These are phyloP conservation scores for Neosilurus hyrtlii DNA, from an alignment of 2,797 vertebrate genomes.

Conservation along the genomic window DNA sequence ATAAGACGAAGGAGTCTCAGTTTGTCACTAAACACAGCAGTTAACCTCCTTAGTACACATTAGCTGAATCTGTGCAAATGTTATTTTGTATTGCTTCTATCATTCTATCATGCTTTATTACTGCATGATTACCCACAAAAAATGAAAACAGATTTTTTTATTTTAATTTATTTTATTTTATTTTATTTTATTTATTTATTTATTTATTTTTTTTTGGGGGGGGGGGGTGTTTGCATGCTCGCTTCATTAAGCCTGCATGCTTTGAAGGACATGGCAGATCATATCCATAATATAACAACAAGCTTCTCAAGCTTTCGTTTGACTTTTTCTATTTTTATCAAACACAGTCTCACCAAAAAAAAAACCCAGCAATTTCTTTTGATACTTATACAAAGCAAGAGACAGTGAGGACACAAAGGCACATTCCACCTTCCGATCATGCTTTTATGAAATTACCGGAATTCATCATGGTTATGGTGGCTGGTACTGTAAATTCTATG, in stretches of 20 bases:
- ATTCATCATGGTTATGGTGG: not conserved
- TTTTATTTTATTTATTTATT: slow-evolving; percentile 21
- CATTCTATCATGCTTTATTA: slow-evolving; percentile 68
- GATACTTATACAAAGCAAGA: not conserved
- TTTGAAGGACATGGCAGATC: slow-evolving; percentile 59
- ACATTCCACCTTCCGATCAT: not conserved
- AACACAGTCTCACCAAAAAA: not conserved
- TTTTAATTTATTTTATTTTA: slow-evolving; percentile 49
- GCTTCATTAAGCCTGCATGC: slow-evolving; percentile 71
- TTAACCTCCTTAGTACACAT: slow-evolving; percentile 73
- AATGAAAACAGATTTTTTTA: slow-evolving; percentile 64
- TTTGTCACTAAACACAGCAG: slow-evolving; percentile 72
- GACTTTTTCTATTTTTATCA: slow-evolving; percentile 56
- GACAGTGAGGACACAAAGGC: not conserved
- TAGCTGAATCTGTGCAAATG: slow-evolving; percentile 69
- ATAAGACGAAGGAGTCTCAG: slow-evolving; percentile 66
- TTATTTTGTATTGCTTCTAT: slow-evolving; percentile 70
- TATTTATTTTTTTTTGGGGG: not conserved
- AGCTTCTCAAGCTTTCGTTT: slow-evolving; percentile 51
- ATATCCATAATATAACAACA: slow-evolving; percentile 60
- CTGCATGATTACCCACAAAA: slow-evolving; percentile 63
- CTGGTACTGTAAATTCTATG: not conserved
- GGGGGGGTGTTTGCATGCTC: slow-evolving; percentile 62
- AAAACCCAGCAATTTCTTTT: not conserved
- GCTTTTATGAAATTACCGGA: no score